phyloP scores from a whole-genome alignment of 2,888 invertebrate genomes.

The Philhelius pedissequus region DNA sequence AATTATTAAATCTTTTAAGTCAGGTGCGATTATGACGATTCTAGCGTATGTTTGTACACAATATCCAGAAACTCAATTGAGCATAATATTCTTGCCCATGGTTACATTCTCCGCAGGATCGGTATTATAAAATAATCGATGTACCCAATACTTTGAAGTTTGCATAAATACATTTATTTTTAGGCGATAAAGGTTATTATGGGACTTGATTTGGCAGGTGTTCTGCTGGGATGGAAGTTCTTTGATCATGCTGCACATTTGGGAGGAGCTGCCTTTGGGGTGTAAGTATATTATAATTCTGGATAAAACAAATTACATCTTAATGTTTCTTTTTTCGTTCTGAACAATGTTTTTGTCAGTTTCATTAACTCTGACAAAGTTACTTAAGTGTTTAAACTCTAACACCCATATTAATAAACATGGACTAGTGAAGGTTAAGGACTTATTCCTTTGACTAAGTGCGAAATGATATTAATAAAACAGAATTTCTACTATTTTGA shows the following conservation, averaged over 20 bases:
- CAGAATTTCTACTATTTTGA: too few relatives aligned
- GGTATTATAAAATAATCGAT: conserved; percentile 81
- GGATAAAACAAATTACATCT: not conserved
- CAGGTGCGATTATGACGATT: conserved; percentile 96
- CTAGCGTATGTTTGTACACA: conserved; percentile 92
- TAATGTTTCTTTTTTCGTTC: too few relatives aligned
- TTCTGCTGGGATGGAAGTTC: conserved; percentile 91
- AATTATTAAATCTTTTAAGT: conserved; percentile 82
- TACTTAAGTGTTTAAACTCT: too few relatives aligned
- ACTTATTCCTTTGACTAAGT: too few relatives aligned
- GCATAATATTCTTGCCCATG: conserved; percentile 93
- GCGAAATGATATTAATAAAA: too few relatives aligned
- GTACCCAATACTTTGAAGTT: too few relatives aligned
- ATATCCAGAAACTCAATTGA: conserved; percentile 92
- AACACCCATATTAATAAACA: too few relatives aligned
- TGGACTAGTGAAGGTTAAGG: too few relatives aligned
- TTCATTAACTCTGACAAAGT: too few relatives aligned
- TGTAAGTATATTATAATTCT: conserved; percentile 80
- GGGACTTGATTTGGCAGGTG: conserved; percentile 90
- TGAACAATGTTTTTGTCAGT: too few relatives aligned
- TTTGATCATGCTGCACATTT: conserved; percentile 99
- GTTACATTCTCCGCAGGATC: conserved; percentile 92
- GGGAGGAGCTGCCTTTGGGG: conserved; percentile 94
- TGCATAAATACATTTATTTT: conserved; percentile 70
- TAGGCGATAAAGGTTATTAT: conserved; percentile 93